Evolutionary conservation across 2,113 vertebrate species (phyloP).

Genomic region (Neogobius melanostomus): DNA sequence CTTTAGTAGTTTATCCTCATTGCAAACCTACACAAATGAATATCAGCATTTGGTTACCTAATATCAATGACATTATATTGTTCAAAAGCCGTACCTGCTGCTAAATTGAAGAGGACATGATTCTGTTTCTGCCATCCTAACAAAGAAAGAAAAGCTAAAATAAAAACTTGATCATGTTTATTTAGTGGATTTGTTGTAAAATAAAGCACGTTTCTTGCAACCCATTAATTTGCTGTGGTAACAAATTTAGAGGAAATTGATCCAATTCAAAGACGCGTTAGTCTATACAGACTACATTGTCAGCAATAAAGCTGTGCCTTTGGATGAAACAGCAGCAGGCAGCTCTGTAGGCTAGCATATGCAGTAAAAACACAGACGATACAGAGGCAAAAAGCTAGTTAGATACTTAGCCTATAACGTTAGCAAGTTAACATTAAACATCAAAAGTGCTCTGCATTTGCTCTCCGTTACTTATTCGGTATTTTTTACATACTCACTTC

Average conservation of each 20-base stretch:
- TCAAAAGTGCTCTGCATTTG: neutral
- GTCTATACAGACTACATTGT: neutral
- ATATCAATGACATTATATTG: neutral
- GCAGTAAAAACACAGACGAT: slow-evolving; percentile 53
- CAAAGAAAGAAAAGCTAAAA: neutral
- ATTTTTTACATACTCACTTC: neutral
- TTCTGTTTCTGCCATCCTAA: neutral
- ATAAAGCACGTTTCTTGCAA: neutral
- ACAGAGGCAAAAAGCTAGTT: neutral
- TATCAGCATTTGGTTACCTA: slow-evolving; percentile 30
- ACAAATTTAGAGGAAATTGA: no score
- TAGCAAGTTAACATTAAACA: slow-evolving; percentile 23
- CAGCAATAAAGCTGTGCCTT: neutral
- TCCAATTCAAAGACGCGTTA: no score
- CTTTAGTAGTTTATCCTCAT: slow-evolving; percentile 4
- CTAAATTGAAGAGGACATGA: neutral
- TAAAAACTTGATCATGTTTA: neutral
- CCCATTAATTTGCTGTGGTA: neutral
- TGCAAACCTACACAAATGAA: slow-evolving; percentile 30
- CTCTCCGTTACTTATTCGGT: neutral
- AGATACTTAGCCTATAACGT: slow-evolving; percentile 3
- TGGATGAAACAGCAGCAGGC: neutral
- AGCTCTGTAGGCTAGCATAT: slow-evolving; percentile 14
- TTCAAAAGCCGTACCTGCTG: slow-evolving; percentile 26
- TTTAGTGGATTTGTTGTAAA: neutral